Evolutionary conservation across 2,797 vertebrate species (phyloP).

Genomic region (Spinus olivaceus): DNA sequence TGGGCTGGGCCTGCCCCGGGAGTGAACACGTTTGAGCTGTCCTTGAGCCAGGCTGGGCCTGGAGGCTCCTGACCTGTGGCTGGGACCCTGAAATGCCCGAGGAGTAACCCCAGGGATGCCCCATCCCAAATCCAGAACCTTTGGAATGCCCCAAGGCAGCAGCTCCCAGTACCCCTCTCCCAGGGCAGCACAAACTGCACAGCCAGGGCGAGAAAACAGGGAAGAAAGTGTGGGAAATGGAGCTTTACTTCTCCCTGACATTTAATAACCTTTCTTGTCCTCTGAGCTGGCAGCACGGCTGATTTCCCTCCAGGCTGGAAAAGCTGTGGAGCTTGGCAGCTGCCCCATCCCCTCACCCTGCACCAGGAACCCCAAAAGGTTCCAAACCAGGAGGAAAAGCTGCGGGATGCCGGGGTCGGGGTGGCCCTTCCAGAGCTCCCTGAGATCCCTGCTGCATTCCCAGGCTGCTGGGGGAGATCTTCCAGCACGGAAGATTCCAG

Average conservation of each 20-base stretch:
- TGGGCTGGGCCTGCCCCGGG: accelerated
- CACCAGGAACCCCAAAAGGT: neutral
- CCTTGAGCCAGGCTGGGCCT: accelerated
- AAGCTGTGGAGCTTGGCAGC: neutral
- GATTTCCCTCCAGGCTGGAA: neutral
- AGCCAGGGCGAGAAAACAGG: accelerated
- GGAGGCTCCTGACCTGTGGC: accelerated
- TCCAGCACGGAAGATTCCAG: neutral
- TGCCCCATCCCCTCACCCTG: neutral
- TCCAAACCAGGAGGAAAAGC: neutral
- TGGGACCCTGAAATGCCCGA: accelerated
- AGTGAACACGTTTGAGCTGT: accelerated
- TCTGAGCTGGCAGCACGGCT: neutral
- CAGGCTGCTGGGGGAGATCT: neutral
- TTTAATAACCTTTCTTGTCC: conserved; percentile 11
- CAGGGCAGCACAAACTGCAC: accelerated
- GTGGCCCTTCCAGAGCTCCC: neutral
- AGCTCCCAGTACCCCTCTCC: neutral
- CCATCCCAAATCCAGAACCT: accelerated
- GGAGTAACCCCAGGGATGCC: neutral
- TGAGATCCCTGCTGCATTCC: neutral
- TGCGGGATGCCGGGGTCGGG: accelerated
- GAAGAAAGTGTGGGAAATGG: accelerated
- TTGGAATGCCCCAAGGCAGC: neutral
- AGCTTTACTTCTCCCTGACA: neutral